phyloP scores from a whole-genome alignment of 2,797 vertebrate genomes.

The Brachyrhaphis roseni region DNA sequence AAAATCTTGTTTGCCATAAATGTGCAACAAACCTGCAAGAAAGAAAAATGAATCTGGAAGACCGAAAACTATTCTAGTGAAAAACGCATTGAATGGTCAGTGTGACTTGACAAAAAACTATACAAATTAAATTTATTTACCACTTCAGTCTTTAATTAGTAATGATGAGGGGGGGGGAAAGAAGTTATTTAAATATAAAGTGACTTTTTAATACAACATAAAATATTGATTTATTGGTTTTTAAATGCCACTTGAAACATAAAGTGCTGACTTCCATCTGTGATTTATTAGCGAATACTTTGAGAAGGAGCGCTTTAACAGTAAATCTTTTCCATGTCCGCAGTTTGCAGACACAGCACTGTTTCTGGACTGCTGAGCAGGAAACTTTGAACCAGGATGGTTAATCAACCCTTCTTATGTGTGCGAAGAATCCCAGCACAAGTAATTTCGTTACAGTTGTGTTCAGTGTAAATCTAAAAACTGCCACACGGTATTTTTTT shows the following conservation, averaged over 20 bases:
- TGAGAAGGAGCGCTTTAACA: neutral
- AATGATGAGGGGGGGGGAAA: neutral
- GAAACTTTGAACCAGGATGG: slow-evolving; percentile 13
- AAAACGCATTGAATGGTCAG: neutral
- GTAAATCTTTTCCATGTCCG: slow-evolving; percentile 16
- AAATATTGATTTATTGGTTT: neutral
- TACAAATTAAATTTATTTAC: neutral
- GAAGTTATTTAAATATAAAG: neutral
- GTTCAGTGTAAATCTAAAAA: slow-evolving; percentile 22
- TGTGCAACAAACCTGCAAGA: neutral
- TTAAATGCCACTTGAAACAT: neutral
- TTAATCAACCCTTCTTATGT: slow-evolving; percentile 27
- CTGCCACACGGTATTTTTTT: slow-evolving; percentile 8
- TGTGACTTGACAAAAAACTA: neutral
- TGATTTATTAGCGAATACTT: slow-evolving; percentile 7
- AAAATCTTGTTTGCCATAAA: neutral
- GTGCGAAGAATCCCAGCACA: slow-evolving; percentile 22
- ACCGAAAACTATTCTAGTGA: neutral
- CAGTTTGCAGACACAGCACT: slow-evolving; percentile 15
- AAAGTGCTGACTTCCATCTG: slow-evolving; percentile 4
- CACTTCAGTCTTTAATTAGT: neutral
- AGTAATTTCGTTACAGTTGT: slow-evolving; percentile 25
- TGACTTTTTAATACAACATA: neutral
- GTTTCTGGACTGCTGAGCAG: slow-evolving; percentile 33
- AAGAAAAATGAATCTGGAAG: neutral